Percentiles rank a stretch among this genome's conserved stretches.
phyloP scores from a whole-genome alignment of 2,113 vertebrate species.

The Hypomesus transpacificus region DNA sequence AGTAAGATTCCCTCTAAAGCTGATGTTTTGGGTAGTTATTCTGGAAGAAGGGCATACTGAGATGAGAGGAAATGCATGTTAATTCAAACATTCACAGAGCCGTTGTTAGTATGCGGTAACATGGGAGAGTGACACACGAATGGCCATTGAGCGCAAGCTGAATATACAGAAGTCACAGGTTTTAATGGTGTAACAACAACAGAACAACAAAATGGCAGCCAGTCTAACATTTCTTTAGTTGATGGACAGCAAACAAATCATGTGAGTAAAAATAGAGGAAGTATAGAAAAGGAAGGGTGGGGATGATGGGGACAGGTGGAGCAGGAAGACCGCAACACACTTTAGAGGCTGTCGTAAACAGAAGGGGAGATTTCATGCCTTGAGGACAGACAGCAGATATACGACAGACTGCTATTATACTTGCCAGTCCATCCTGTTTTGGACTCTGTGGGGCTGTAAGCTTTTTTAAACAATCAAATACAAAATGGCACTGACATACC shows the following conservation, averaged over 20 bases:
- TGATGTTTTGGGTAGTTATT: conserved; percentile 51
- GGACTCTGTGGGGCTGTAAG: conserved; percentile 66
- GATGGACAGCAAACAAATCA: conserved; percentile 26
- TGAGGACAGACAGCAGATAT: conserved; percentile 64
- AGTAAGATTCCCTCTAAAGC: conserved; percentile 65
- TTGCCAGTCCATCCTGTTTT: conserved; percentile 80
- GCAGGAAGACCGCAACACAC: conserved; percentile 32
- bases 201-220: conserved; percentile 46
- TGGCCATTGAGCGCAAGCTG: conserved; percentile 59
- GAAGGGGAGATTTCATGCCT: conserved; percentile 67
- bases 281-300: neutral
- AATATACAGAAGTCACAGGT: conserved; percentile 37
- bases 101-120: conserved; percentile 25
- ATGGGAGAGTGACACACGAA: conserved; percentile 52
- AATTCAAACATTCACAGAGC: neutral
- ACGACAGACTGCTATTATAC: conserved; percentile 67
- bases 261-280: conserved; percentile 4
- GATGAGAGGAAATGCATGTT: conserved; percentile 42
- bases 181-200: conserved; percentile 35
- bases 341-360: conserved; percentile 59
- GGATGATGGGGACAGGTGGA: neutral
- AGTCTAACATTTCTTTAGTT: conserved; percentile 63
- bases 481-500: conserved; percentile 26
- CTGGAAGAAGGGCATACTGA: conserved; percentile 73
- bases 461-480: conserved; percentile 51